Evolutionary conservation across 2,888 invertebrate genomes (phyloP).

Genomic region (Lepidocyrtoides sp.): DNA sequence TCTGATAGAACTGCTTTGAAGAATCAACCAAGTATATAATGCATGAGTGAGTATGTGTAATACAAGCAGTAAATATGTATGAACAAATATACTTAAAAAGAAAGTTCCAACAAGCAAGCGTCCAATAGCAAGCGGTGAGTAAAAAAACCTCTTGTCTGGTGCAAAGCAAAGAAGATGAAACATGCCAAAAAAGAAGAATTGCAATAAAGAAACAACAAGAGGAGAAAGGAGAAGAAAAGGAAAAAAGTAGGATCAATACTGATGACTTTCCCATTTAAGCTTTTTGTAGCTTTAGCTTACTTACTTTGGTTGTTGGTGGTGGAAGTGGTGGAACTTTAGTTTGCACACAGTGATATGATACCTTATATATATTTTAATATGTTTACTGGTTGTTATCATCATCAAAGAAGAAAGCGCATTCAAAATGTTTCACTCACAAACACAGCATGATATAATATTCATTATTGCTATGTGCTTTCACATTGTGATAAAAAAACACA

Average conservation of each 20-base stretch:
- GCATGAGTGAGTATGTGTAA: too few relatives aligned
- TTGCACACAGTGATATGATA: neutral
- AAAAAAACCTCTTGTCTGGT: neutral
- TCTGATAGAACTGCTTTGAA: neutral
- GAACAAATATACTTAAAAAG: too few relatives aligned
- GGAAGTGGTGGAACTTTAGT: too few relatives aligned
- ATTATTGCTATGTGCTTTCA: neutral
- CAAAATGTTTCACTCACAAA: neutral
- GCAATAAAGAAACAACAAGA: slow-evolving; percentile 28
- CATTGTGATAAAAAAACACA: neutral
- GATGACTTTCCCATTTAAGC: slow-evolving; percentile 73
- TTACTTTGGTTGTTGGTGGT: neutral
- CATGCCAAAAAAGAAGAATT: slow-evolving; percentile 64
- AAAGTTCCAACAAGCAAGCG: neutral
- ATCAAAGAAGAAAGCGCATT: neutral
- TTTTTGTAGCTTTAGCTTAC: neutral
- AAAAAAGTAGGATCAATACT: slow-evolving; percentile 78
- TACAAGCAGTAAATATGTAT: too few relatives aligned
- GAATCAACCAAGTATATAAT: neutral
- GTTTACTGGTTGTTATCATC: neutral
- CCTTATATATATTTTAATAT: neutral
- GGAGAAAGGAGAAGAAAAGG: slow-evolving; percentile 32
- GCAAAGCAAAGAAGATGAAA: slow-evolving; percentile 18
- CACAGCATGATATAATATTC: neutral
- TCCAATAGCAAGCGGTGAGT: neutral